Percentiles rank a stretch among this genome's conserved stretches.
phyloP scores from a whole-genome alignment of 2,888 invertebrate species.

The Pyrrhosoma nymphula region DNA sequence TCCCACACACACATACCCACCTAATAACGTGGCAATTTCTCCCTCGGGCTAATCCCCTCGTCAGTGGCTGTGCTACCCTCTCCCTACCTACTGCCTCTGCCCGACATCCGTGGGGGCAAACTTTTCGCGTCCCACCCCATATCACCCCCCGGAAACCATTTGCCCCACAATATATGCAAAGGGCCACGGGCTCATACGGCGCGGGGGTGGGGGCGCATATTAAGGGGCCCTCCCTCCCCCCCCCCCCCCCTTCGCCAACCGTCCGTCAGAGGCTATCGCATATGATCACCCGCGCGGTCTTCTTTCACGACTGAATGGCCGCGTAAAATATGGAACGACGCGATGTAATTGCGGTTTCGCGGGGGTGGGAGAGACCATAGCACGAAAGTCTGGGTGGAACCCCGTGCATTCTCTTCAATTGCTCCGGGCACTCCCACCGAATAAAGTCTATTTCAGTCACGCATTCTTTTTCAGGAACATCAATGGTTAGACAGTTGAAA shows the following conservation, averaged over 20 bases:
- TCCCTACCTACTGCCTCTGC: too few relatives aligned
- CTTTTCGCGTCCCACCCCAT: neutral
- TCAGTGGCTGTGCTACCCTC: too few relatives aligned
- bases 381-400: neutral
- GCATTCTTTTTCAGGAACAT: neutral
- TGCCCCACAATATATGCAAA: neutral
- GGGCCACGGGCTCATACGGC: neutral
- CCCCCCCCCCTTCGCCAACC: too few relatives aligned
- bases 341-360: neutral
- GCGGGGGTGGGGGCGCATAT: neutral
- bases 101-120: neutral
- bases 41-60: neutral
- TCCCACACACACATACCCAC: neutral
- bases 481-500: too few relatives aligned
- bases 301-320: neutral
- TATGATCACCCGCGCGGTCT: neutral
- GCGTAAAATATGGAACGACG: neutral
- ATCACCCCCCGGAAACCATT: neutral
- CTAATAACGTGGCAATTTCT: conserved; percentile 51
- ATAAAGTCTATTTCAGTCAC: neutral
- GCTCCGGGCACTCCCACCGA: neutral
- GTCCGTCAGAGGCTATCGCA: neutral
- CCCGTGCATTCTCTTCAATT: neutral
- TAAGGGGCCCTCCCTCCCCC: too few relatives aligned
- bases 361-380: too few relatives aligned